phyloP scores from a whole-genome alignment of 2,113 vertebrate genomes.

The Xiphophorus couchianus region DNA sequence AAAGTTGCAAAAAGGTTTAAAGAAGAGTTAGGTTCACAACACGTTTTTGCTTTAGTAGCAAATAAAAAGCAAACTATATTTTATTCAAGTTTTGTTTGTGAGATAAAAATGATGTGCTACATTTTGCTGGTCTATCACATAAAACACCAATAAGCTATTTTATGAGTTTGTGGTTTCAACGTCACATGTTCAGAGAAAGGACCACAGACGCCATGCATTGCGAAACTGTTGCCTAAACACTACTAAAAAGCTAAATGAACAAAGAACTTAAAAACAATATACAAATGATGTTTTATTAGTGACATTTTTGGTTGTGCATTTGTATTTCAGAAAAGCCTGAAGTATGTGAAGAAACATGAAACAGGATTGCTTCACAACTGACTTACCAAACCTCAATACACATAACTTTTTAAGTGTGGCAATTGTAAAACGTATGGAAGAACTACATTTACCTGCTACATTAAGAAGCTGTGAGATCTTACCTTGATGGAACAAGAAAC shows the following conservation, averaged over 20 bases:
- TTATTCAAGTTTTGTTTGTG: too few species aligned
- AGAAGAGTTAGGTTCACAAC: not conserved
- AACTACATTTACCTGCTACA: too few species aligned
- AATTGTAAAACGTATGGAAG: not conserved
- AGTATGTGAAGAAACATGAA: not conserved
- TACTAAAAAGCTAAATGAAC: not conserved
- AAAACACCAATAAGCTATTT: too few species aligned
- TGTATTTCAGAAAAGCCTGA: not conserved
- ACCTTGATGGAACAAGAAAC: slow-evolving; percentile 78
- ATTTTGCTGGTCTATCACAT: too few species aligned
- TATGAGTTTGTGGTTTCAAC: not conserved
- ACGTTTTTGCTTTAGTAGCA: too few species aligned
- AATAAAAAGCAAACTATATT: too few species aligned
- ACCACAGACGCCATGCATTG: too few species aligned
- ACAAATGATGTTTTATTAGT: not conserved
- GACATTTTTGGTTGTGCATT: not conserved
- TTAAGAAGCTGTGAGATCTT: slow-evolving; percentile 48
- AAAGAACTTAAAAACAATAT: not conserved
- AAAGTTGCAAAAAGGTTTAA: not conserved
- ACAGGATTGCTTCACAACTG: not conserved
- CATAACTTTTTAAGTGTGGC: not conserved
- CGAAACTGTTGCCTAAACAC: too few species aligned
- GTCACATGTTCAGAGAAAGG: not conserved
- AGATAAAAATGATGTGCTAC: too few species aligned
- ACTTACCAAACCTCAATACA: not conserved